Base-by-base conservation (phyloP, 1,140 invertebrate genomes). In the Drosophila mojavensis region DNA sequence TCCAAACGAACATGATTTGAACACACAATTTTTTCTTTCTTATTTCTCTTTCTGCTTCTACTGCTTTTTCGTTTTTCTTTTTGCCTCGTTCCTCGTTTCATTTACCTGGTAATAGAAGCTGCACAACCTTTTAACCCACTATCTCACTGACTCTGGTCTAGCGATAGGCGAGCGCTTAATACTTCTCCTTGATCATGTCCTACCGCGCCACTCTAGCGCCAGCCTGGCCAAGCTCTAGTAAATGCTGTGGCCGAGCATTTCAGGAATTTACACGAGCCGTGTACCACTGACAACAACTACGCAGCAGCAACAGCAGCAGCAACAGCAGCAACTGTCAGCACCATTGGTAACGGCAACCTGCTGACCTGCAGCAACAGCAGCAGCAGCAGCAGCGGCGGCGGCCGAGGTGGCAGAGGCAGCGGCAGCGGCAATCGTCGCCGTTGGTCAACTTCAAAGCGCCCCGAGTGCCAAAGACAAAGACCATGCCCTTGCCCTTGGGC, bases 1-100 rank as follows among this genome's bases (percentile, higher is more conserved):
- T 90, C 88, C 74, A 75, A 90, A 75, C 62, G 64, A 81, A 90
- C 88, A 90, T 80, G 79, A 91, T 91, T 91, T 81, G 80, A 91
- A 88, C 36, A 88, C 80, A 91, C 79, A 91, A 71, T 88, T 86
- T 90, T 79, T 70, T 63, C 6, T 54, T 80, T 39, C 11, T 10
- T 11, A 11, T 39, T 36, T 30, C 28, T 30, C 28, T 30, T 33
- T 1, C 33, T 33, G 2, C 33, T 33, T 33, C 7, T 33, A 11
- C 4, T 39, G 3, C 36, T 39, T 39, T 39, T 13, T 39, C 11
- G 36, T 13, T 1, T 39, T 39, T 39, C 10, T 11, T 13, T 39
- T 11, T 24, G 1, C 2, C 20, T 24, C 17, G 17, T 17, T 17
- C 33, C 7, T 33, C 33, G 6, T 33, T 33, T 33, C 11, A 39